phyloP scores from a whole-genome alignment of 2,888 invertebrate species.

The Oligia latruncula region DNA sequence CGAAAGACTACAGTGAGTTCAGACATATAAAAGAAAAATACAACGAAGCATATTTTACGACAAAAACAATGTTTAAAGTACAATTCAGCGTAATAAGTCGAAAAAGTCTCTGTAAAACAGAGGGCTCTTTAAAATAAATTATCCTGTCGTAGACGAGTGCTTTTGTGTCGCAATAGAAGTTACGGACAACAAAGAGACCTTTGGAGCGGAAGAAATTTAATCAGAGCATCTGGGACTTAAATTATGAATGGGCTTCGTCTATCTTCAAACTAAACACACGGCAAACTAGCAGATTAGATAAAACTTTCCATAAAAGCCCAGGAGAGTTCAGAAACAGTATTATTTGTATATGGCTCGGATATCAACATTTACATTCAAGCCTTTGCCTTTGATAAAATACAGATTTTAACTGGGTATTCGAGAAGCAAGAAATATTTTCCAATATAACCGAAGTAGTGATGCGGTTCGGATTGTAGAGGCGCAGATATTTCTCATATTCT shows the following conservation, averaged over 20 bases:
- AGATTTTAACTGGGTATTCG: constrained; percentile 69
- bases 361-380: constrained; percentile 54
- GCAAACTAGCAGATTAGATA: constrained; percentile 65
- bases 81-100: constrained; percentile 66
- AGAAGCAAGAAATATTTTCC: constrained; percentile 84
- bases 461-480: constrained; percentile 83
- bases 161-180: constrained; percentile 78
- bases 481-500: constrained; percentile 88
- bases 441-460: constrained; percentile 84
- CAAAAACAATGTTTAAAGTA: constrained; percentile 67
- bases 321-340: constrained; percentile 18
- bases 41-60: constrained; percentile 62
- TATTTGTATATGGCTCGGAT: constrained; percentile 46
- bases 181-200: constrained; percentile 78
- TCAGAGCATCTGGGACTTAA: constrained; percentile 77
- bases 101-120: constrained; percentile 70
- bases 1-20: constrained; percentile 41
- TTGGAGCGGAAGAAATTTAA: constrained; percentile 79
- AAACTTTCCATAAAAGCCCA: constrained; percentile 47
- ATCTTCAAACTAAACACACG: constrained; percentile 60
- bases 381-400: constrained; percentile 57
- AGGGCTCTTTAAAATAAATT: constrained; percentile 79
- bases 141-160: constrained; percentile 75
- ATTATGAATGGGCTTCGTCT: constrained; percentile 72
- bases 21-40: constrained; percentile 55